phyloP scores from a whole-genome alignment of 2,797 vertebrate species.

The Pempheris klunzingeri region DNA sequence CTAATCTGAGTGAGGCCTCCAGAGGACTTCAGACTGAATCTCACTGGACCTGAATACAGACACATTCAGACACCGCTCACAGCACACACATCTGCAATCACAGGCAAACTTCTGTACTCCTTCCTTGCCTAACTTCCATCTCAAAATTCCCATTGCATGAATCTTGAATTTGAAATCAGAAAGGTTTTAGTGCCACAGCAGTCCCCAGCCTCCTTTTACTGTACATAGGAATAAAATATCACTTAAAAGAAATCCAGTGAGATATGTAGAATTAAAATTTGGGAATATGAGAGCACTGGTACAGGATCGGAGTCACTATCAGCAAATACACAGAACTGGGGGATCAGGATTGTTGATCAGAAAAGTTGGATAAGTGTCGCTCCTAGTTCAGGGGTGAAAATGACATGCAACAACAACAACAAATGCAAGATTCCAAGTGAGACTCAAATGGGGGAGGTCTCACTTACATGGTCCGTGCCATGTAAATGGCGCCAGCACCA shows the following conservation, averaged over 20 bases:
- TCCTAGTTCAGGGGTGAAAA: not conserved
- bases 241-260: not conserved
- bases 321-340: not conserved
- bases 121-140: not conserved
- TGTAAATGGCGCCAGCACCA: too few relatives aligned
- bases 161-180: not conserved
- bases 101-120: not conserved
- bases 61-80: not conserved
- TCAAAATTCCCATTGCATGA: not conserved
- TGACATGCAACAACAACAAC: not conserved
- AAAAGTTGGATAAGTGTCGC: not conserved
- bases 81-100: not conserved
- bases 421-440: not conserved
- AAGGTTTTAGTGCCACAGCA: not conserved
- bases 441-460: not conserved
- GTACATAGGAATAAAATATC: not conserved
- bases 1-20: slow-evolving; percentile 44
- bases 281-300: not conserved
- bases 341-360: not conserved
- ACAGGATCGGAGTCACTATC: not conserved
- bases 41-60: slow-evolving; percentile 26
- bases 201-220: not conserved
- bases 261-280: not conserved
- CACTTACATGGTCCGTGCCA: not conserved
- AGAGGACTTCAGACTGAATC: slow-evolving; percentile 31